Evolutionary conservation across 2,888 invertebrate genomes (phyloP), one percentile per base, ranked within the genome.

Genomic region (Hypercompe scribonia): DNA sequence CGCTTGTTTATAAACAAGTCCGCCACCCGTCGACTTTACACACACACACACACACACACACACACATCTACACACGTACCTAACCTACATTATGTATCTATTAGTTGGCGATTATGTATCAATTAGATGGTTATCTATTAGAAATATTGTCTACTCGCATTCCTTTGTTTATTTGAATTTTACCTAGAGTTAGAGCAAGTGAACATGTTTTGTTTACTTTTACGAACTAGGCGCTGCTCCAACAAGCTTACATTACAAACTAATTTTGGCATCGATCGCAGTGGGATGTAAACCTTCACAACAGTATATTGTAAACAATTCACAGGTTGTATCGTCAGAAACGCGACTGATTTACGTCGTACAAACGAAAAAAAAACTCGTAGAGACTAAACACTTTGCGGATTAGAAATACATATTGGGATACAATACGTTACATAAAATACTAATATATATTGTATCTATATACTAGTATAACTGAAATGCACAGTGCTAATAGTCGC

Each of bases 1-100:
- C 73, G 65, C 71, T 73, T 84, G 85, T 85, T 85, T 83, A 79
- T 79, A 75, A 81, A 83, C 84, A 79, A 71, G 69, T 61, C 68
- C 64, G 68, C 58, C 1, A 75, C 61, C 97, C 61, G 61, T 3
- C 71, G 24, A 54, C 68, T 24, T 24, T 33, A 46, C 24, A 39
- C 3, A 3, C 64, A 2, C n/a, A 15, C 28, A 31, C 66, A 28
- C 39, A 21, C 21, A 39, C 65, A 46, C 10, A 28, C n/a, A 3
- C 42, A 28, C 21, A 24, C 24, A 4, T 15, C 3, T 42, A 36
- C 36, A 15, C n/a, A 61, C 36, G 28, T 46, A 10, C 31, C 21
- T 28, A 66, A 31, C n/a, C 46, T n/a, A 36, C 21, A 36, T 34
- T 31, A 31, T 42, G 66, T 66, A 34, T 24, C 64, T 24, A 64